Percentiles rank a stretch among this genome's conserved stretches.
These are phyloP conservation scores for Anhinga rufa DNA, from an alignment of 2,113 vertebrate genomes.

Conservation along the genomic window DNA sequence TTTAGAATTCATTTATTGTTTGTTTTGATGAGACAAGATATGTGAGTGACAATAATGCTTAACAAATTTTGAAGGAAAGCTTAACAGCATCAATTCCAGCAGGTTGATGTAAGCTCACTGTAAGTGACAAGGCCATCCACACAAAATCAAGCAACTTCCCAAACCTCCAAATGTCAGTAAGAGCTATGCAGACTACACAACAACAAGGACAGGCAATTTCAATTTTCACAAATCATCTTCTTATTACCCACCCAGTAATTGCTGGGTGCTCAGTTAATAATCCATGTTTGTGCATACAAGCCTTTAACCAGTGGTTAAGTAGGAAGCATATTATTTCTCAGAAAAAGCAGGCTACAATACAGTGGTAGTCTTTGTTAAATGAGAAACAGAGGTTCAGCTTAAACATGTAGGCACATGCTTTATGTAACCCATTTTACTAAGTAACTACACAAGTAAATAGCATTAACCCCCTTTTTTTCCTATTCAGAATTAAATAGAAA, in stretches of 20 bases:
- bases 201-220: neutral
- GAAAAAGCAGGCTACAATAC: neutral
- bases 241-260: neutral
- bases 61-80: neutral
- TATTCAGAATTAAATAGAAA: neutral
- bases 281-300: neutral
- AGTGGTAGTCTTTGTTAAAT: neutral
- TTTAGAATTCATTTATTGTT: conserved; percentile 22
- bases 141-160: neutral
- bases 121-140: neutral
- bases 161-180: neutral
- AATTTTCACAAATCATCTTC: neutral
- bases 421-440: neutral
- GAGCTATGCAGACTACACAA: neutral
- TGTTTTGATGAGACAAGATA: neutral
- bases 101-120: neutral
- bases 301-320: neutral
- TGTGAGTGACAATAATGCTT: neutral
- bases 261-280: neutral
- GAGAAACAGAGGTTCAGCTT: neutral
- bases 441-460: neutral
- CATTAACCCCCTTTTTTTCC: neutral
- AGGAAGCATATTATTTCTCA: neutral
- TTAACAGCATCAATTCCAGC: neutral
- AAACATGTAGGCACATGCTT: neutral